Evolutionary conservation across 2,113 vertebrate genomes (phyloP).

Genomic region (Oophaga pumilio): DNA sequence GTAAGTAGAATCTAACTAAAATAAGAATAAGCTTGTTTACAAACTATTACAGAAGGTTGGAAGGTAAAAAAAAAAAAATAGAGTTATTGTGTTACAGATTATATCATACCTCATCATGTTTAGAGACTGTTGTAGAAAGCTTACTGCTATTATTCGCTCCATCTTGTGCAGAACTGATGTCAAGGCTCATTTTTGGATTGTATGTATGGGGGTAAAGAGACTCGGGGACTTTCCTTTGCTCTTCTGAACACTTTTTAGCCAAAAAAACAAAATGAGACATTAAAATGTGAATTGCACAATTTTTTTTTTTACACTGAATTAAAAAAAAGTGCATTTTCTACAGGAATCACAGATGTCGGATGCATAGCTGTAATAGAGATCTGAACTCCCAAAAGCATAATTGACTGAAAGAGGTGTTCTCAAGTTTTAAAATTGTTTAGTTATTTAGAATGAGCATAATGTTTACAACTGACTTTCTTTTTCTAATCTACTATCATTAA

Average conservation of each 20-base stretch:
- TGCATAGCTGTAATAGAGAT: too few relatives aligned
- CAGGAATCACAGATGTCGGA: too few relatives aligned
- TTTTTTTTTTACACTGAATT: too few relatives aligned
- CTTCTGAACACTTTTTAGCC: constrained; percentile 83
- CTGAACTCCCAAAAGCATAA: too few relatives aligned
- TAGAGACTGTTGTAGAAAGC: constrained; percentile 56
- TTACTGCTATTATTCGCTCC: constrained; percentile 66
- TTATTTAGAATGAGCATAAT: too few relatives aligned
- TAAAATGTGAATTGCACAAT: background rate
- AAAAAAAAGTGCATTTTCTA: too few relatives aligned
- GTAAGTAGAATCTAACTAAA: too few relatives aligned
- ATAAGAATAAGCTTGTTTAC: too few relatives aligned
- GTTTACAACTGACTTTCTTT: too few relatives aligned
- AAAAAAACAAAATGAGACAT: background rate
- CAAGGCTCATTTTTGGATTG: constrained; percentile 97
- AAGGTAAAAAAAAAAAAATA: background rate
- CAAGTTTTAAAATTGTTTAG: too few relatives aligned
- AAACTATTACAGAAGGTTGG: background rate
- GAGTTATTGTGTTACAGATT: background rate
- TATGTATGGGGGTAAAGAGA: constrained; percentile 94
- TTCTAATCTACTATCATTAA: too few relatives aligned
- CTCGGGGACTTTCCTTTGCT: constrained; percentile 83
- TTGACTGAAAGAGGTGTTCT: too few relatives aligned
- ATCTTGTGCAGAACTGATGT: constrained; percentile 84
- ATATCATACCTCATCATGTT: constrained; percentile 66